Evolutionary conservation across 2,888 invertebrate genomes (phyloP).

Genomic region (Aspidiotus destructor): DNA sequence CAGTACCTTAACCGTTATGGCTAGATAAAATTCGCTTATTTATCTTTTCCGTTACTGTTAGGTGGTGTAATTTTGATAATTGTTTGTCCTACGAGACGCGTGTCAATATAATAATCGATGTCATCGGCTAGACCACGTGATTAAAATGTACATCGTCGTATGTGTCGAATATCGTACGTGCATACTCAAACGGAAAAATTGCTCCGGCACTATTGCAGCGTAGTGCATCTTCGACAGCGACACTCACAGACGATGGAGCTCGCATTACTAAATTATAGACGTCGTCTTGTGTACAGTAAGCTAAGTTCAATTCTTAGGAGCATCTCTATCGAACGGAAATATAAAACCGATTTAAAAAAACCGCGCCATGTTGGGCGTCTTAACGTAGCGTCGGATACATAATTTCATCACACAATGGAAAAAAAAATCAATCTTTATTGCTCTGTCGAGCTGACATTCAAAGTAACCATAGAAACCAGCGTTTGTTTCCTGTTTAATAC

Average conservation of each 20-base stretch:
- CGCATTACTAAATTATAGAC: background rate
- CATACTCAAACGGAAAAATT: too few species aligned
- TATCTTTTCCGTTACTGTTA: constrained; percentile 12
- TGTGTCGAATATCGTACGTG: too few species aligned
- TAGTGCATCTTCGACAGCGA: too few species aligned
- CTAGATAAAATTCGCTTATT: constrained; percentile 20
- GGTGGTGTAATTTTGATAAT: constrained; percentile 7
- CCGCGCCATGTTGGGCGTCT: constrained; percentile 30
- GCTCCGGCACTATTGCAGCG: too few species aligned
- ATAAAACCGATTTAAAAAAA: constrained; percentile 16
- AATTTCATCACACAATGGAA: constrained; percentile 26
- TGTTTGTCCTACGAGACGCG: constrained; percentile 9
- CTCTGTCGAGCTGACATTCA: constrained; percentile 32
- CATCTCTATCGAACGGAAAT: constrained; percentile 26
- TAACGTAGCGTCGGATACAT: constrained; percentile 25
- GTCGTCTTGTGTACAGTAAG: background rate
- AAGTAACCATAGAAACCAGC: constrained; percentile 33
- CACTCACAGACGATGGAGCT: too few species aligned
- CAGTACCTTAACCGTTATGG: background rate
- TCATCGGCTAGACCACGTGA: constrained; percentile 1
- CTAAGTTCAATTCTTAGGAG: background rate
- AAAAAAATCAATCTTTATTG: constrained; percentile 33
- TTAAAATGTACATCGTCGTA: background rate
- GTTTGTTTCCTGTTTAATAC: constrained; percentile 33
- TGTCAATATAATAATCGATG: constrained; percentile 1